These are phyloP conservation scores for Magallana angulata DNA, from an alignment of 1,140 invertebrate genomes.

Conservation along the genomic window DNA sequence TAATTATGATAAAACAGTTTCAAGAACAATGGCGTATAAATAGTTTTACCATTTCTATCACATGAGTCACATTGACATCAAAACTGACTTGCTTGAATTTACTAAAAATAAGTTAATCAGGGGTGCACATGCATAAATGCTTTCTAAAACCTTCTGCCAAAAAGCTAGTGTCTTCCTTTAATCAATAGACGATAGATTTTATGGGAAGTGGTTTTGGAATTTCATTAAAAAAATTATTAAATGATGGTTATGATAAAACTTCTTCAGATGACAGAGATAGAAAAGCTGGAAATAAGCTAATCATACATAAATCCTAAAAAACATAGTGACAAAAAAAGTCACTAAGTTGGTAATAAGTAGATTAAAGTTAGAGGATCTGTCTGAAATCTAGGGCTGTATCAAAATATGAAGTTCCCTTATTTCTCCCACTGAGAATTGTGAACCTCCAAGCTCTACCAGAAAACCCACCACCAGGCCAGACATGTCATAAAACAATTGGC, in stretches of 20 bases:
- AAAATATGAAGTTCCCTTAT: neutral
- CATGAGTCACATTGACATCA: neutral
- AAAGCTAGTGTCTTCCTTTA: neutral
- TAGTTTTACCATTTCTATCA: neutral
- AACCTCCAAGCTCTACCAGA: neutral
- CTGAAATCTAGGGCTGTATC: neutral
- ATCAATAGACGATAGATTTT: constrained; percentile 1
- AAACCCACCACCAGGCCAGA: neutral
- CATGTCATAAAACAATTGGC: neutral
- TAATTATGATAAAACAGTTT: neutral
- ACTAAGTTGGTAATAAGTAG: neutral
- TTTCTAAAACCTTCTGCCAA: neutral
- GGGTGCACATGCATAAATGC: neutral
- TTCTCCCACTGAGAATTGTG: constrained; percentile 1
- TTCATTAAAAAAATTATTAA: constrained; percentile 1
- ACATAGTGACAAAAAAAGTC: neutral
- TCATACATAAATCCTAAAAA: neutral
- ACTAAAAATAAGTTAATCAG: neutral
- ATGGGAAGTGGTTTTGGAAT: constrained; percentile 35
- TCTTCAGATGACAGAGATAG: neutral
- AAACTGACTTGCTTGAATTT: neutral
- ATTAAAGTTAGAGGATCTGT: neutral
- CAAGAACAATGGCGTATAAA: neutral
- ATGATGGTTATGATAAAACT: neutral
- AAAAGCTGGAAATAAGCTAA: neutral